Evolutionary conservation across 2,113 vertebrate genomes (phyloP).

Genomic region (Poeciliopsis turrubarensis): DNA sequence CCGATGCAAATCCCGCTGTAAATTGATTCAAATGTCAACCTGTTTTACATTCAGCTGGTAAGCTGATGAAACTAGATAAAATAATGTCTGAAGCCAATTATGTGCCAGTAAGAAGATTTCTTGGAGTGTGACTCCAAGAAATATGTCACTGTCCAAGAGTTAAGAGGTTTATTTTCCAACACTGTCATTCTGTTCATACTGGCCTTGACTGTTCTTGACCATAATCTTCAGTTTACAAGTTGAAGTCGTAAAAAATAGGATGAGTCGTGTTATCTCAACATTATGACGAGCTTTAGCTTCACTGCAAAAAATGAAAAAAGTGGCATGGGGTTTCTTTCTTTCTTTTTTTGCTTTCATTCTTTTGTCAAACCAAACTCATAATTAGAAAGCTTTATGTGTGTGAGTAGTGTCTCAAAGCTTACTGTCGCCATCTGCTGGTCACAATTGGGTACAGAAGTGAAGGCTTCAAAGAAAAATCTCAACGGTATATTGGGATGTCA

Average conservation of each 20-base stretch:
- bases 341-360: background rate
- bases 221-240: background rate
- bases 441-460: background rate
- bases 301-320: background rate
- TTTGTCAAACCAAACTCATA: no score
- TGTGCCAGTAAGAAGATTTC: no score
- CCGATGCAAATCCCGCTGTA: no score
- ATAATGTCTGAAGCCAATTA: no score
- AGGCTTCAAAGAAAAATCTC: background rate
- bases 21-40: no score
- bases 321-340: background rate
- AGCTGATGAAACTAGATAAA: no score
- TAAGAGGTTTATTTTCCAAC: background rate
- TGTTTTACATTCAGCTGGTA: no score
- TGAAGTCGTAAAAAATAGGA: background rate
- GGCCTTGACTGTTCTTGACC: background rate
- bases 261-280: background rate
- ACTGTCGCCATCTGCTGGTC: conserved; percentile 30
- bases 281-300: no score
- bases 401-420: background rate
- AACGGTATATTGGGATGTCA: background rate
- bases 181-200: background rate
- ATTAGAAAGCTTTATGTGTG: no score
- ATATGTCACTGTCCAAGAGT: no score
- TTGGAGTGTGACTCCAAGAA: no score